phyloP scores from a whole-genome alignment of 2,113 vertebrate genomes.

The Siniperca knerii region DNA sequence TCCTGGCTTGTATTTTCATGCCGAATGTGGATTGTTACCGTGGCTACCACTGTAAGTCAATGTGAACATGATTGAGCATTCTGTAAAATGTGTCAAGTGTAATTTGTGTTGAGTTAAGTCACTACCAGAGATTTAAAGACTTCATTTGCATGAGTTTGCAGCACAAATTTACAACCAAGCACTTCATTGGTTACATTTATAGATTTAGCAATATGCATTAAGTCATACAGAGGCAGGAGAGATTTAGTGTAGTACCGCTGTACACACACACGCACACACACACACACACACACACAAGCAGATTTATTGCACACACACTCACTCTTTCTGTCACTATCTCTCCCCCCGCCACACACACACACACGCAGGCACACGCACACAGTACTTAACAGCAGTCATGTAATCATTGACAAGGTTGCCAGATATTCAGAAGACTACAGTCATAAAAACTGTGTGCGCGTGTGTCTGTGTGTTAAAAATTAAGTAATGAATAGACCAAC shows the following conservation, averaged over 20 bases:
- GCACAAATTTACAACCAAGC: constrained; percentile 35
- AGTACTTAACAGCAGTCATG: constrained; percentile 28
- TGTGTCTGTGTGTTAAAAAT: constrained; percentile 4
- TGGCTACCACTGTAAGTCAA: not conserved
- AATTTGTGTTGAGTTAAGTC: constrained; percentile 49
- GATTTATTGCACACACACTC: constrained; percentile 48
- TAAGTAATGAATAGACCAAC: constrained; percentile 37
- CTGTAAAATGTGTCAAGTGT: constrained; percentile 16
- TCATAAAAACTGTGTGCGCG: constrained; percentile 5
- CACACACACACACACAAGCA: not conserved
- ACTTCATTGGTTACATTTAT: constrained; percentile 68
- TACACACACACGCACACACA: constrained; percentile 20
- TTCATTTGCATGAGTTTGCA: constrained; percentile 45
- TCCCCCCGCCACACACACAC: not conserved
- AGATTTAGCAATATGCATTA: constrained; percentile 64
- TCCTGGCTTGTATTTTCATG: not conserved
- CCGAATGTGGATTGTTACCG: not conserved
- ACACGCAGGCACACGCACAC: constrained; percentile 7
- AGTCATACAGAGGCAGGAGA: constrained; percentile 40
- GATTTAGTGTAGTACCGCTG: constrained; percentile 39
- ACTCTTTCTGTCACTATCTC: constrained; percentile 8
- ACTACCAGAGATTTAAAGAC: constrained; percentile 47
- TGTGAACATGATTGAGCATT: constrained; percentile 15
- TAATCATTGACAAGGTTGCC: constrained; percentile 29
- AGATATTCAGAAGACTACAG: constrained; percentile 15